phyloP scores from a whole-genome alignment of 2,113 vertebrate species.

The Cololabis saira region DNA sequence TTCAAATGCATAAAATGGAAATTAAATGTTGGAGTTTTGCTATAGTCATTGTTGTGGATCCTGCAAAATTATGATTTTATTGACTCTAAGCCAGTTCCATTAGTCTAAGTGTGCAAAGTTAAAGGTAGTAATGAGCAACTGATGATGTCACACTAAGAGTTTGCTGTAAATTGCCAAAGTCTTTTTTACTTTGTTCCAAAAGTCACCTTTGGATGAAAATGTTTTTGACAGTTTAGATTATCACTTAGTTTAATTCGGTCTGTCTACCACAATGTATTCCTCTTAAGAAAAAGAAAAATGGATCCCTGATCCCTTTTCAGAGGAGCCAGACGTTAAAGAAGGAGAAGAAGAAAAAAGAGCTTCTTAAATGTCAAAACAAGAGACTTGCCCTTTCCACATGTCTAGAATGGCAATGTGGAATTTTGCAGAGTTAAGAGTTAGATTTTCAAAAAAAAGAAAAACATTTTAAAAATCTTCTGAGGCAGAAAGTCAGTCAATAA shows the following conservation, averaged over 20 bases:
- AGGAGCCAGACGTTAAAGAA: background rate
- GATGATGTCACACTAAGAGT: background rate
- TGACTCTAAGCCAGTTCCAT: slow-evolving; percentile 36
- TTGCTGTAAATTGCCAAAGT: background rate
- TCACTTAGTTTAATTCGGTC: background rate
- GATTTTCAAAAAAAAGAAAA: background rate
- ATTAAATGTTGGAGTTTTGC: slow-evolving; percentile 7
- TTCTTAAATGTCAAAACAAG: slow-evolving; percentile 22
- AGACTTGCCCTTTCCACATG: slow-evolving; percentile 17
- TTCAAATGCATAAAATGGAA: slow-evolving; percentile 17
- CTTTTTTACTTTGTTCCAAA: background rate
- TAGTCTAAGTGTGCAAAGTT: slow-evolving; percentile 15
- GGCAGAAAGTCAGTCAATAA: slow-evolving; percentile 30
- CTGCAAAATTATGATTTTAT: background rate
- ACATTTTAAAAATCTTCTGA: slow-evolving; percentile 21
- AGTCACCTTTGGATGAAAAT: too few species aligned
- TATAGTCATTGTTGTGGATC: background rate
- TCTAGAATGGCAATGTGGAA: slow-evolving; percentile 14
- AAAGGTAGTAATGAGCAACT: background rate
- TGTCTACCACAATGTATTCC: background rate
- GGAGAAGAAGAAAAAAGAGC: background rate
- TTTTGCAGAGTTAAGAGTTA: background rate
- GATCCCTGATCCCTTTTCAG: background rate
- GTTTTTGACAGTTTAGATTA: too few species aligned
- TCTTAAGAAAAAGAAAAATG: background rate